Evolutionary conservation across 1,140 invertebrate genomes (phyloP).

Genomic region (Battus philenor): DNA sequence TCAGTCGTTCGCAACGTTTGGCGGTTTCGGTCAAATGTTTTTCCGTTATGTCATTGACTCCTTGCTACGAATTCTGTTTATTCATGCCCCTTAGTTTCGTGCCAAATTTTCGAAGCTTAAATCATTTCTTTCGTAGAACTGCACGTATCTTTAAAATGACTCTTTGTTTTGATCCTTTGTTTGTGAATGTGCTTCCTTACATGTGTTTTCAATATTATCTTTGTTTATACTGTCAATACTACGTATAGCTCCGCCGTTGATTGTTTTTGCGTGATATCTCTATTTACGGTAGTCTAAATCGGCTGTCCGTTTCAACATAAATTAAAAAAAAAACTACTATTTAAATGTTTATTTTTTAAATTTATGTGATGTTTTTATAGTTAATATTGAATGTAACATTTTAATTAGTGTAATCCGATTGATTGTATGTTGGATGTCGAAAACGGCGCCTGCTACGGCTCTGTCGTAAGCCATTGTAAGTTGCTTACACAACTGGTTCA

Average conservation of each 20-base stretch:
- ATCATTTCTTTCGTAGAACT: constrained; percentile 30
- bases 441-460: constrained; percentile 52
- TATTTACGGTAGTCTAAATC: no score
- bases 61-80: constrained; percentile 48
- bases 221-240: constrained; percentile 25
- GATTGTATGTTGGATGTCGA: constrained; percentile 34
- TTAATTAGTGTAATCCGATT: constrained; percentile 11
- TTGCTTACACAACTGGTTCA: constrained; percentile 72
- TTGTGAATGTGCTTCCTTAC: constrained; percentile 39
- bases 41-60: constrained; percentile 56
- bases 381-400: constrained; percentile 17
- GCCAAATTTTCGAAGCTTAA: constrained; percentile 44
- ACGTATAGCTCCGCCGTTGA: background rate
- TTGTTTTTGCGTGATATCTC: constrained; percentile 4
- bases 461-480: constrained; percentile 67
- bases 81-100: constrained; percentile 37
- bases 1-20: constrained; percentile 27
- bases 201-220: constrained; percentile 30
- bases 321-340: no score
- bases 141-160: constrained; percentile 21
- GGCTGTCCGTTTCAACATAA: no score
- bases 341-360: background rate
- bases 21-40: constrained; percentile 40
- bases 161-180: constrained; percentile 43
- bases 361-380: no score